Evolutionary conservation across 2,113 vertebrate genomes (phyloP).

Genomic region (Callocephalon fimbriatum): DNA sequence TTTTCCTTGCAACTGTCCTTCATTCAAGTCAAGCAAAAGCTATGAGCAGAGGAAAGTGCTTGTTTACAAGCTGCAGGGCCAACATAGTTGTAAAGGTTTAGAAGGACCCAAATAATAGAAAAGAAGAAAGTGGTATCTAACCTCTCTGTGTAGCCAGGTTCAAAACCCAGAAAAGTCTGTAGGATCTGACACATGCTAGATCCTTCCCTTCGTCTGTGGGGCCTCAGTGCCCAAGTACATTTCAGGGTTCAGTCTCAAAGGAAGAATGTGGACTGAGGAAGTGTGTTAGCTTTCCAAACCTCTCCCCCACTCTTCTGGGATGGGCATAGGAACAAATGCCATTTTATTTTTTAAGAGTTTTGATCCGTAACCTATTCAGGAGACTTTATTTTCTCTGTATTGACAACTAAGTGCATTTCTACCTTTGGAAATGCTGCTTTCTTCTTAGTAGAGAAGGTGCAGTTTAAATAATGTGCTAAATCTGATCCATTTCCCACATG

Average conservation of each 20-base stretch:
- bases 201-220: neutral
- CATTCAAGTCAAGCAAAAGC: neutral
- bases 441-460: neutral
- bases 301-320: neutral
- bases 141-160: neutral
- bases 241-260: neutral
- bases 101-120: neutral
- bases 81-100: neutral
- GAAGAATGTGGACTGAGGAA: neutral
- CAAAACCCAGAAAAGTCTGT: neutral
- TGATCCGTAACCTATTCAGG: neutral
- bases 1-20: neutral
- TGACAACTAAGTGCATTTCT: neutral
- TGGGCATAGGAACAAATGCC: fast-evolving
- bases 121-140: neutral
- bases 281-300: neutral
- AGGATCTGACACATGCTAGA: neutral
- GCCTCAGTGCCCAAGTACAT: fast-evolving
- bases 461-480: neutral
- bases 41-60: neutral
- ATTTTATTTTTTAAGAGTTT: neutral
- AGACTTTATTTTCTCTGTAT: neutral
- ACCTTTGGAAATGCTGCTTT: neutral
- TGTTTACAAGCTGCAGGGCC: neutral
- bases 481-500: neutral